Evolutionary conservation across 64 coral and sea anemone genomes (phyloP).

Genomic region (Actinia tenebrosa): DNA sequence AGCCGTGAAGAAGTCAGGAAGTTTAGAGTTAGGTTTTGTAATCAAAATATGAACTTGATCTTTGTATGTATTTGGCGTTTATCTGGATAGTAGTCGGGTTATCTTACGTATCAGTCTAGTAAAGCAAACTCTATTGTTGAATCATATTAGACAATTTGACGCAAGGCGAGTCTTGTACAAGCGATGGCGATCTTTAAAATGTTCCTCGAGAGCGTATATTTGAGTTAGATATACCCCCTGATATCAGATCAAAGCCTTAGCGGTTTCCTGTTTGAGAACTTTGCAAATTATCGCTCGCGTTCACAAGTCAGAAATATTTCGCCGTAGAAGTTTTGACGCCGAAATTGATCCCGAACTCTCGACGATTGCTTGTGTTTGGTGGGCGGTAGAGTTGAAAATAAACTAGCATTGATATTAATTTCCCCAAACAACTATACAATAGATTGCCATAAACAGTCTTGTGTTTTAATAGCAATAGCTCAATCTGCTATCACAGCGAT

Average conservation of each 20-base stretch:
- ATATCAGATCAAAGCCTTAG: conserved; percentile 78
- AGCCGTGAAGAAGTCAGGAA: conserved; percentile 16
- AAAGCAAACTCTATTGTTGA: conserved; percentile 51
- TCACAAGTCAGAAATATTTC: conserved; percentile 31
- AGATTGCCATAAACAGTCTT: conserved; percentile 75
- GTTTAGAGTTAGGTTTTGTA: conserved; percentile 31
- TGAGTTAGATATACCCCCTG: conserved; percentile 66
- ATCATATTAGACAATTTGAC: conserved; percentile 8
- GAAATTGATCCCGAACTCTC: conserved; percentile 34
- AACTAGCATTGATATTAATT: conserved; percentile 15
- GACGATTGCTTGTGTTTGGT: conserved; percentile 34
- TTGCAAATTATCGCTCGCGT: conserved; percentile 84
- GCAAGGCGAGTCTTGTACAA: neutral
- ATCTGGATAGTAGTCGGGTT: conserved; percentile 33
- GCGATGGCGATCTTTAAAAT: conserved; percentile 40
- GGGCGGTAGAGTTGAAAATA: conserved; percentile 57
- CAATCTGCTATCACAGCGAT: conserved; percentile 76
- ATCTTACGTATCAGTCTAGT: conserved; percentile 44
- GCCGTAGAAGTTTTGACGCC: conserved; percentile 29
- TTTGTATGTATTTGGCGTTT: conserved; percentile 27
- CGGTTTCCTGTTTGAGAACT: conserved; percentile 83
- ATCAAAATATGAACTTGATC: conserved; percentile 25
- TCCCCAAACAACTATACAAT: conserved; percentile 64
- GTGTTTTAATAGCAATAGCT: conserved; percentile 79
- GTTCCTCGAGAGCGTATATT: conserved; percentile 64